phyloP scores from a whole-genome alignment of 92 coral and sea anemone species.

The Galaxea fascicularis region DNA sequence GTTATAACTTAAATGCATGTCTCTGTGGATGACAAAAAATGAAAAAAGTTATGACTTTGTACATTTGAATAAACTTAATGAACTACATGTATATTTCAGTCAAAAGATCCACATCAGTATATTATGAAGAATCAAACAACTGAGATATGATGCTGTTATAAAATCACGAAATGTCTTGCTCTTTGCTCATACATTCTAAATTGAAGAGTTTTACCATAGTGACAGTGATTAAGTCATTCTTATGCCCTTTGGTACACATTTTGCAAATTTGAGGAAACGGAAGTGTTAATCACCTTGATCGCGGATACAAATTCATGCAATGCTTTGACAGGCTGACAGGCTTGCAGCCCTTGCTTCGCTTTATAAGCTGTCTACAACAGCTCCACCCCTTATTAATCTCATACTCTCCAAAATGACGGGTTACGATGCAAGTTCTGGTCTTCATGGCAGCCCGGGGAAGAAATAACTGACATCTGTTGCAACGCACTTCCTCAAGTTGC shows the following conservation, averaged over 20 bases:
- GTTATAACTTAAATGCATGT: background rate
- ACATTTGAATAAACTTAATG: background rate
- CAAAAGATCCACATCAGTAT: too few relatives aligned
- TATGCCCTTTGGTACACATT: background rate
- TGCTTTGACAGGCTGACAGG: conserved; percentile 87
- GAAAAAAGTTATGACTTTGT: background rate
- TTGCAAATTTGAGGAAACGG: background rate
- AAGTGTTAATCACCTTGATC: conserved; percentile 22
- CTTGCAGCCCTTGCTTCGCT: conserved; percentile 92
- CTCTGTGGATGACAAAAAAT: background rate
- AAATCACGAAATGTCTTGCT: background rate
- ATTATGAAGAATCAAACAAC: too few relatives aligned
- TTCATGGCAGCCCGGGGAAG: conserved; percentile 95
- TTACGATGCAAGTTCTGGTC: conserved; percentile 90
- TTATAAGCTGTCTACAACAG: conserved; percentile 90
- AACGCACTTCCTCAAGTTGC: conserved; percentile 96
- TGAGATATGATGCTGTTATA: background rate
- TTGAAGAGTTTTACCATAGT: background rate
- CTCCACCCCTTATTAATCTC: conserved; percentile 87
- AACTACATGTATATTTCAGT: background rate
- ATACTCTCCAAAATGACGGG: conserved; percentile 91
- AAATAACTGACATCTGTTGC: conserved; percentile 86
- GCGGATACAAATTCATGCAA: conserved; percentile 42
- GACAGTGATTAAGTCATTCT: background rate
- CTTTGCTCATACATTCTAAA: background rate